These are phyloP conservation scores for Zenarchopterus dispar DNA, from an alignment of 2,797 vertebrate genomes.

Conservation along the genomic window DNA sequence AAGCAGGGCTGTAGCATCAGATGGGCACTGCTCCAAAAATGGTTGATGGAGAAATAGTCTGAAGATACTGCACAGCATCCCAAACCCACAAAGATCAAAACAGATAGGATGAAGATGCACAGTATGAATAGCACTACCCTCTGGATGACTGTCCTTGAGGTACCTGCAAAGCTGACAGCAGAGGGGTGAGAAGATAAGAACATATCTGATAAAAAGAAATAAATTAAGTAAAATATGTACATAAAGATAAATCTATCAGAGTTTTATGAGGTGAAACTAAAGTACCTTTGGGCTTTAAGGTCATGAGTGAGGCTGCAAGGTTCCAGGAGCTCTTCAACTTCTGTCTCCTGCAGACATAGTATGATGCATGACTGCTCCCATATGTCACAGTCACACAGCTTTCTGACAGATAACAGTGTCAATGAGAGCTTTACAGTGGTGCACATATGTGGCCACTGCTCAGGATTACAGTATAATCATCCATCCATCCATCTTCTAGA, in stretches of 20 bases:
- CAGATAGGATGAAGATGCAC: conserved; percentile 16
- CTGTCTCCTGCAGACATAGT: conserved; percentile 48
- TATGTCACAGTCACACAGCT: background rate
- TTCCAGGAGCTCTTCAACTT: conserved; percentile 20
- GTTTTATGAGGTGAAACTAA: background rate
- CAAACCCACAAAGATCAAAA: conserved; percentile 27
- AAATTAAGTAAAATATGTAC: background rate
- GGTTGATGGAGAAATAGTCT: conserved; percentile 7
- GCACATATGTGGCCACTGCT: background rate
- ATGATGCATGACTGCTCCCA: background rate
- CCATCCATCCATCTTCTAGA: too few species aligned
- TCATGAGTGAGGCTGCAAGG: conserved; percentile 1
- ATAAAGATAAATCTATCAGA: background rate
- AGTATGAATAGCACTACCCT: conserved; percentile 19
- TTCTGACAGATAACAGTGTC: background rate
- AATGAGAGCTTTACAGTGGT: background rate
- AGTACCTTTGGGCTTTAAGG: conserved; percentile 39
- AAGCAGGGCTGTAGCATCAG: conserved; percentile 50
- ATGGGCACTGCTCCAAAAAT: conserved; percentile 22
- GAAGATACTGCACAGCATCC: conserved; percentile 2
- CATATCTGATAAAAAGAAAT: background rate
- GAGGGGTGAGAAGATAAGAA: background rate
- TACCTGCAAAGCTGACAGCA: conserved; percentile 16
- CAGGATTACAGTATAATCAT: conserved; percentile 5
- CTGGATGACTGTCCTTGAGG: background rate